A percentile compares a stretch with the other conserved stretches of the same genome.
Conservation (phyloP, 2,888 invertebrate genomes). For the Torymus tubicola region DNA sequence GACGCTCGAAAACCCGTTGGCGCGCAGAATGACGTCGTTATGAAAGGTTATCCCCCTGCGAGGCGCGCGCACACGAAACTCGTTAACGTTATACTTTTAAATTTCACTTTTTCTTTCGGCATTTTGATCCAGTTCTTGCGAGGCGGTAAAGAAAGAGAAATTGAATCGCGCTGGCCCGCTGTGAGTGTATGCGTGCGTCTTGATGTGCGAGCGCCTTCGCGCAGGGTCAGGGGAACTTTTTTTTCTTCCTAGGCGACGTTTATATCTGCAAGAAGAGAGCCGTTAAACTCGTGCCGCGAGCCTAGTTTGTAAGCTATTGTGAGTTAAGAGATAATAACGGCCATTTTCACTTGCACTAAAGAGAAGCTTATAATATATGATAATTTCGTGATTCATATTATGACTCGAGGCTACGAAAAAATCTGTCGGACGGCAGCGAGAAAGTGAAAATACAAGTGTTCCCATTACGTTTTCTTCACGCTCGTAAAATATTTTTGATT, state of each 20-base stretch:
- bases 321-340: background rate
- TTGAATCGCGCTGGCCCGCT: background rate
- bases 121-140: constrained; percentile 17
- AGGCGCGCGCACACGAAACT: background rate
- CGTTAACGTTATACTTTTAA: constrained; percentile 19
- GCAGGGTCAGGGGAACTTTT: background rate
- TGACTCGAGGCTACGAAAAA: background rate
- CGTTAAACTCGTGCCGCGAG: background rate
- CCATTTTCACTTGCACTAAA: constrained; percentile 19
- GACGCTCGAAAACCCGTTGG: too few relatives aligned
- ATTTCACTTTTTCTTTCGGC: constrained; percentile 49
- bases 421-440: background rate
- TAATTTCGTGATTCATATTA: constrained; percentile 30
- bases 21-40: constrained; percentile 6
- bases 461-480: background rate
- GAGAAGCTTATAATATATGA: constrained; percentile 22
- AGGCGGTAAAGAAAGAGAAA: constrained; percentile 38
- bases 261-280: background rate
- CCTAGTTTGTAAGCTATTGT: background rate
- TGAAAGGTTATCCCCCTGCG: background rate
- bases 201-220: too few relatives aligned
- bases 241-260: background rate
- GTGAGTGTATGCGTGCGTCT: too few relatives aligned
- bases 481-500: background rate
- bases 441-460: constrained; percentile 43